Evolutionary conservation across 2,888 invertebrate genomes (phyloP).

Genomic region (Pandemis cinnamomeana): DNA sequence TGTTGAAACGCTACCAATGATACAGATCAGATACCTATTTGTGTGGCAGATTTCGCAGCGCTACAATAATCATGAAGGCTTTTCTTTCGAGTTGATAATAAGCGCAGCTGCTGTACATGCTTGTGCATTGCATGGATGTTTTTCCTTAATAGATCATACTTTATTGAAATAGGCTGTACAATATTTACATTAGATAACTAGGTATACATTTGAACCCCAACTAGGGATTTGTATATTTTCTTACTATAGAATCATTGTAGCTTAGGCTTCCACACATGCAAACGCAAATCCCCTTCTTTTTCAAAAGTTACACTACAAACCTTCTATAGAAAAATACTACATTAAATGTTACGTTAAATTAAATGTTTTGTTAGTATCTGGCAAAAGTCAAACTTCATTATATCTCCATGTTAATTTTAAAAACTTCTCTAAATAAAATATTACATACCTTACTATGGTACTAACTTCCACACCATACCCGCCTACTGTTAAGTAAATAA

Average conservation of each 20-base stretch:
- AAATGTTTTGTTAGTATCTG: too few species aligned
- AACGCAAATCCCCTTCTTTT: too few species aligned
- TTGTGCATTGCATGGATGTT: constrained; percentile 27
- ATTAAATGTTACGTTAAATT: too few species aligned
- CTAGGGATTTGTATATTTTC: neutral
- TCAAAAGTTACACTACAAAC: too few species aligned
- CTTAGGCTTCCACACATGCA: neutral
- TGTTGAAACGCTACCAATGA: constrained; percentile 40
- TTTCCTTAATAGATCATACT: constrained; percentile 17
- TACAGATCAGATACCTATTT: constrained; percentile 21
- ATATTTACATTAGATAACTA: constrained; percentile 1
- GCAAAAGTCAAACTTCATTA: too few species aligned
- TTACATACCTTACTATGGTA: too few species aligned
- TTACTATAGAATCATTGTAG: neutral
- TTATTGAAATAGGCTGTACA: neutral
- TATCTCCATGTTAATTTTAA: too few species aligned
- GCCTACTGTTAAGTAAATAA: too few species aligned
- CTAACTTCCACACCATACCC: too few species aligned
- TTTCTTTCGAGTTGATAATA: constrained; percentile 24
- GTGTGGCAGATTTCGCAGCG: constrained; percentile 28
- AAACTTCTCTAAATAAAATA: neutral
- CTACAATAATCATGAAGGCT: constrained; percentile 27
- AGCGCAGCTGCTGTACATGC: constrained; percentile 33
- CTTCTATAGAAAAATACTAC: too few species aligned
- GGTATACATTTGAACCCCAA: neutral